phyloP scores from a whole-genome alignment of 2,888 invertebrate genomes.

The Pyrrhia umbra region DNA sequence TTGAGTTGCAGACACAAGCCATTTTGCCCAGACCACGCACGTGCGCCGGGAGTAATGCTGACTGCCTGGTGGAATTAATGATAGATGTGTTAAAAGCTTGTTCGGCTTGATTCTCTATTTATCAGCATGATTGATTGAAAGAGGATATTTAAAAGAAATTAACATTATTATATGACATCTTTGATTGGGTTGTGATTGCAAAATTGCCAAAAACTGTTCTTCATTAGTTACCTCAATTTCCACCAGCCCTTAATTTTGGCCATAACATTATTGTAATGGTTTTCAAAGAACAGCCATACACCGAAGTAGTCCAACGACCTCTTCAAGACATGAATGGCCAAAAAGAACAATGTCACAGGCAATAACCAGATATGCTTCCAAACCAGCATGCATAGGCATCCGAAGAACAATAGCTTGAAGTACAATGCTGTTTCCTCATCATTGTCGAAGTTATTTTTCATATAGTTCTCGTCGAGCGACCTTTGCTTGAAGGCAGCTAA shows the following conservation, averaged over 20 bases:
- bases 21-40: slow-evolving; percentile 94
- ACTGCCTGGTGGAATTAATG: slow-evolving; percentile 77
- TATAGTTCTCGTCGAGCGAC: slow-evolving; percentile 85
- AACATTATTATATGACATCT: no score
- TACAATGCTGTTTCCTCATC: slow-evolving; percentile 92
- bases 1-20: slow-evolving; percentile 91
- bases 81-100: not conserved
- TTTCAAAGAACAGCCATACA: slow-evolving; percentile 86
- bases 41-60: slow-evolving; percentile 93
- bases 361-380: slow-evolving; percentile 97
- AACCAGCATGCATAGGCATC: slow-evolving; percentile 95
- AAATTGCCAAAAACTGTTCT: no score
- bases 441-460: slow-evolving; percentile 81
- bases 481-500: slow-evolving; percentile 83
- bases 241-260: slow-evolving; percentile 90
- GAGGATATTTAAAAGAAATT: no score
- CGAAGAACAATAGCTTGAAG: slow-evolving; percentile 94
- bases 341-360: slow-evolving; percentile 94
- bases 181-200: no score
- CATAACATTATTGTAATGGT: slow-evolving; percentile 81
- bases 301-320: slow-evolving; percentile 87
- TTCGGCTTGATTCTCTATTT: no score
- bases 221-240: slow-evolving; percentile 90
- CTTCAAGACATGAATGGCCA: slow-evolving; percentile 92
- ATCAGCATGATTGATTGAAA: no score